These are phyloP conservation scores for Campodea augens DNA, from an alignment of 1,140 invertebrate genomes.

Conservation along the genomic window DNA sequence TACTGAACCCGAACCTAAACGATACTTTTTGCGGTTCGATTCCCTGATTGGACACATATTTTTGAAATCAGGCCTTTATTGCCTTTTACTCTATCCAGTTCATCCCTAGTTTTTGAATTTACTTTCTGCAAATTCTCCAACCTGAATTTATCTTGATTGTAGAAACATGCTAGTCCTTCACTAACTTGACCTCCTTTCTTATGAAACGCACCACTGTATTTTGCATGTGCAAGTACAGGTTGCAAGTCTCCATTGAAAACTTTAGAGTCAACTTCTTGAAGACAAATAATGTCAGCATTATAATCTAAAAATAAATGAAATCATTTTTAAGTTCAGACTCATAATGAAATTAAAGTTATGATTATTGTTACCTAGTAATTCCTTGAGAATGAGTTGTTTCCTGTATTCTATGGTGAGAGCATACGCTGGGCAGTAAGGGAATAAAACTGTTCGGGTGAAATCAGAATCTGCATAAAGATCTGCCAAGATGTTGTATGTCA, in stretches of 20 bases:
- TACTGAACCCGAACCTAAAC: too few species aligned
- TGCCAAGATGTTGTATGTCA: conserved; percentile 76
- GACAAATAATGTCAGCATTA: conserved; percentile 69
- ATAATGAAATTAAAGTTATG: conserved; percentile 12
- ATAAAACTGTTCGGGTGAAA: conserved; percentile 44
- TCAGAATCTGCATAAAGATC: conserved; percentile 70
- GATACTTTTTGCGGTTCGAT: too few species aligned
- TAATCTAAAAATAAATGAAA: conserved; percentile 38
- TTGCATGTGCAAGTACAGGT: conserved; percentile 33
- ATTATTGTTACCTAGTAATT: conserved; percentile 43
- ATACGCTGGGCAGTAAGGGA: conserved; percentile 58
- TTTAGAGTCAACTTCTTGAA: conserved; percentile 80
- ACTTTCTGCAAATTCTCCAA: conserved; percentile 1
- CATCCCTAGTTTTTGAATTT: too few species aligned
- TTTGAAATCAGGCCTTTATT: too few species aligned
- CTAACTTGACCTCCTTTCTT: conserved; percentile 48
- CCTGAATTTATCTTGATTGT: conserved; percentile 21
- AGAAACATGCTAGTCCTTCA: conserved; percentile 69
- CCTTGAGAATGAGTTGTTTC: conserved; percentile 62
- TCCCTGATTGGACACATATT: too few species aligned
- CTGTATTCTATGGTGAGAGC: conserved; percentile 65
- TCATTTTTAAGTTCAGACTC: conserved; percentile 10
- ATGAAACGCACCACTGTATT: conserved; percentile 38
- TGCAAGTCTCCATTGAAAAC: conserved; percentile 51
- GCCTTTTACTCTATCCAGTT: too few species aligned